Base-by-base conservation (phyloP, 2,888 invertebrate species). In the Standfussiana lucernea region DNA sequence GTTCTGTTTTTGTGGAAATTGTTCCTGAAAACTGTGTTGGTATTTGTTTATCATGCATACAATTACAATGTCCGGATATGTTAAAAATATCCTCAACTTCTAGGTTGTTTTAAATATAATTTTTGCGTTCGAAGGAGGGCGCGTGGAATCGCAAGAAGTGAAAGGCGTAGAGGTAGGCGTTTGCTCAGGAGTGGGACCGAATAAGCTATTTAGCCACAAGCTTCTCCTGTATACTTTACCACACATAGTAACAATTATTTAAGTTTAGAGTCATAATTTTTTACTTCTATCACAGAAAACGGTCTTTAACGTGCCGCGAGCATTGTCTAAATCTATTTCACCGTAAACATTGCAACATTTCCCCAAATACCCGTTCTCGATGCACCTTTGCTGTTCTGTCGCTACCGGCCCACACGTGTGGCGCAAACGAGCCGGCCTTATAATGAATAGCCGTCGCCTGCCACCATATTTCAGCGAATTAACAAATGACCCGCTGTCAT, bases 381-480 rank as follows among this genome's bases (percentile, higher is more conserved):
- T 77, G 76, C 81, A 81, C 86, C 70, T 77, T 80, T 81, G 56
- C n/a, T 15, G 37, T 94, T 94, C 94, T 79, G 90, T 91, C 95
- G 82, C 87, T 95, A 92, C 94, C 72, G 64, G 84, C 92, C 86
- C 92, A 94, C 96, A 96, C 96, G 96, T 95, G 96, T 94, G 95
- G 94, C 95, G 92, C 95, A 95, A 96, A 95, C 95, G 95, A 95
- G 95, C 95, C 91, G 93, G 94, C 95, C 95, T 93, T 94, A 95
- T 96, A 96, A 96, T 95, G 96, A 96, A 96, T 96, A 91, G 95
- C 95, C 95, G 95, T 95, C 95, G 95, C 94, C 93, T 93, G 93
- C 93, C 94, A 91, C 95, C 95, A 96, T 96, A 96, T 96, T 96
- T 96, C 96, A 96, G 93, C 92, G 96, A 95, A 96, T 96, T 96